phyloP scores from a whole-genome alignment of 1,140 invertebrate species.

The Babylonia areolata region DNA sequence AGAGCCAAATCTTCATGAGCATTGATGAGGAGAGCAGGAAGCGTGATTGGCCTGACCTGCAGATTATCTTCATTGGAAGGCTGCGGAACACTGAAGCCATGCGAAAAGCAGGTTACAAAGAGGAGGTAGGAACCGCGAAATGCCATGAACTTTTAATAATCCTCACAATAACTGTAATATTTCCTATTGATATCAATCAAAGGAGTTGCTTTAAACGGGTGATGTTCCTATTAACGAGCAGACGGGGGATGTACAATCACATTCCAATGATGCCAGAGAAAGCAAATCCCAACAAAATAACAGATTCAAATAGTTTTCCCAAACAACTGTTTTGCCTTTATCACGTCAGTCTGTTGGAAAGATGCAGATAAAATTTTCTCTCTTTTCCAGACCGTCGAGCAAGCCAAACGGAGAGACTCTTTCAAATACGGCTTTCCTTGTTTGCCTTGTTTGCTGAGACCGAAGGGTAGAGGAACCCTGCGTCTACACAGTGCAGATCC shows the following conservation, averaged over 20 bases:
- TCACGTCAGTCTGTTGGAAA: too few species aligned
- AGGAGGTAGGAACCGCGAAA: too few species aligned
- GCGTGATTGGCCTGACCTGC: constrained; percentile 21
- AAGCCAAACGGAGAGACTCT: constrained; percentile 22
- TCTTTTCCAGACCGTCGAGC: constrained; percentile 24
- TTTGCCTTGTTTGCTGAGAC: constrained; percentile 48
- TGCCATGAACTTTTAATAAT: too few species aligned
- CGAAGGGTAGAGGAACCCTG: constrained; percentile 65
- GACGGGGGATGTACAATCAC: too few species aligned
- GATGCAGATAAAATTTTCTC: neutral
- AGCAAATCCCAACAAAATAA: too few species aligned
- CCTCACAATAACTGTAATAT: too few species aligned
- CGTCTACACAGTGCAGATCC: constrained; percentile 81
- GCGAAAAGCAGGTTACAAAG: neutral
- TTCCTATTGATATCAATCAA: too few species aligned
- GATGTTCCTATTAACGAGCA: too few species aligned
- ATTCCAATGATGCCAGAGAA: too few species aligned
- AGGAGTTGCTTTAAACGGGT: too few species aligned
- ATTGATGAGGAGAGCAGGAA: constrained; percentile 4
- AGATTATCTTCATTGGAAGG: constrained; percentile 14
- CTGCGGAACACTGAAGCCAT: neutral
- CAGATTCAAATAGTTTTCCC: too few species aligned
- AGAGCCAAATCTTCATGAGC: neutral
- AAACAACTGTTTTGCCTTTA: too few species aligned
- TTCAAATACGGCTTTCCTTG: constrained; percentile 30